Evolutionary conservation across 2,888 invertebrate genomes (phyloP).

Genomic region (Hemistola chrysoprasaria): DNA sequence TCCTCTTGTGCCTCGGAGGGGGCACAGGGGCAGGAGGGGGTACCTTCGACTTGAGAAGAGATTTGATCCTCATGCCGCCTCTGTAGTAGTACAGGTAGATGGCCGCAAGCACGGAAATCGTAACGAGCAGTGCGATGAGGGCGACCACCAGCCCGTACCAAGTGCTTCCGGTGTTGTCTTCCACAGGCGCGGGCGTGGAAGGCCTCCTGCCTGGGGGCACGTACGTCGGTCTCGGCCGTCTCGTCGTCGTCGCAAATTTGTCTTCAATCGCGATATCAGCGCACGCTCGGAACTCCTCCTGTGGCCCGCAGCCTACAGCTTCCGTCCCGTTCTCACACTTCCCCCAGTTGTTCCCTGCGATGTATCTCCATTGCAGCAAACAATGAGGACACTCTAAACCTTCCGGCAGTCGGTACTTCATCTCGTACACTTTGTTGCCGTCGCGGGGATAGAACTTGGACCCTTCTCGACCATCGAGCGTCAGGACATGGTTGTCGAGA

Average conservation of each 20-base stretch:
- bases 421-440: slow-evolving; percentile 90
- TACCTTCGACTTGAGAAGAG: slow-evolving; percentile 78
- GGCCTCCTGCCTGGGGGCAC: slow-evolving; percentile 68
- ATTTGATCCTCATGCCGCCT: slow-evolving; percentile 86
- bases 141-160: slow-evolving; percentile 83
- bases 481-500: slow-evolving; percentile 87
- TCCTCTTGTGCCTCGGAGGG: slow-evolving; percentile 68
- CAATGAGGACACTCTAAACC: slow-evolving; percentile 90
- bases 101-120: slow-evolving; percentile 84
- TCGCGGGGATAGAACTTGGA: slow-evolving; percentile 88
- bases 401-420: slow-evolving; percentile 84
- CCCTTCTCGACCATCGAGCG: slow-evolving; percentile 73
- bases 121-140: slow-evolving; percentile 85
- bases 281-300: slow-evolving; percentile 94
- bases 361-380: slow-evolving; percentile 93
- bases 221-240: slow-evolving; percentile 68
- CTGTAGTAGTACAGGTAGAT: slow-evolving; percentile 90
- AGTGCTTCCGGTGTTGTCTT: slow-evolving; percentile 70
- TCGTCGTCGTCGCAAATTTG: slow-evolving; percentile 66
- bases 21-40: slow-evolving; percentile 63
- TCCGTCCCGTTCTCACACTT: slow-evolving; percentile 87
- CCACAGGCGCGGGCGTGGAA: slow-evolving; percentile 63
- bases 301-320: slow-evolving; percentile 93
- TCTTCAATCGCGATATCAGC: slow-evolving; percentile 90
- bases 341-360: slow-evolving; percentile 94